These are phyloP conservation scores for Dryobates pubescens DNA, from an alignment of 2,797 vertebrate species.

Conservation along the genomic window DNA sequence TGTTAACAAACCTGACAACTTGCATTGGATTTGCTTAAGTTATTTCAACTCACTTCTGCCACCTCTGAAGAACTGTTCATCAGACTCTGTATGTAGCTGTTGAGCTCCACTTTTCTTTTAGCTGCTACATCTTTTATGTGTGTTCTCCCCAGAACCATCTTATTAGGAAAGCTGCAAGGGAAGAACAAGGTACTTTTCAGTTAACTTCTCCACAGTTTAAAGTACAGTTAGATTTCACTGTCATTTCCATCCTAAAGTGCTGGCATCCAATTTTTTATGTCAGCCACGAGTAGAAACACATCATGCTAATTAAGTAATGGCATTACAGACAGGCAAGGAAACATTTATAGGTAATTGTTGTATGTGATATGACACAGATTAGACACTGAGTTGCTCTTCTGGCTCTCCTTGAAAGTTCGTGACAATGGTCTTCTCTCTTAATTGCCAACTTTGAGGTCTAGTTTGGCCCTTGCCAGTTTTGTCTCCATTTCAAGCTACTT, in stretches of 20 bases:
- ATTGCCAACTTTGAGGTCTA: background rate
- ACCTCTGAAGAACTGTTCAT: slow-evolving; percentile 93
- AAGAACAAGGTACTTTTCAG: slow-evolving; percentile 15
- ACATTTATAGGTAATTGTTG: background rate
- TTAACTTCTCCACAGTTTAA: background rate
- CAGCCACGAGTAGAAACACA: background rate
- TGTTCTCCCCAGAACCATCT: slow-evolving; percentile 95
- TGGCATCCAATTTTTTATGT: background rate
- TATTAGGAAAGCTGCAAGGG: slow-evolving; percentile 89
- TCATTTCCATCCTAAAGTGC: slow-evolving; percentile 14
- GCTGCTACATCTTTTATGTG: slow-evolving; percentile 97
- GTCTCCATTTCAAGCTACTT: background rate
- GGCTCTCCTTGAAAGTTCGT: background rate
- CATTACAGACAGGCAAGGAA: background rate
- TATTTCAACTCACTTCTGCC: slow-evolving; percentile 83
- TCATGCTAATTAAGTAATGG: background rate
- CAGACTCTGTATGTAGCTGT: slow-evolving; percentile 94
- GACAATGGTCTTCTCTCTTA: background rate
- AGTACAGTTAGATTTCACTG: background rate
- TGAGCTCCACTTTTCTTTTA: slow-evolving; percentile 95
- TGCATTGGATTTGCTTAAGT: background rate
- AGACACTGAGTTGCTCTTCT: background rate
- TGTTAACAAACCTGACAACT: background rate
- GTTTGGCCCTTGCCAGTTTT: background rate
- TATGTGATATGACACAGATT: background rate